Evolutionary conservation across 1,140 invertebrate genomes (phyloP).

Genomic region (Rhyzopertha dominica): DNA sequence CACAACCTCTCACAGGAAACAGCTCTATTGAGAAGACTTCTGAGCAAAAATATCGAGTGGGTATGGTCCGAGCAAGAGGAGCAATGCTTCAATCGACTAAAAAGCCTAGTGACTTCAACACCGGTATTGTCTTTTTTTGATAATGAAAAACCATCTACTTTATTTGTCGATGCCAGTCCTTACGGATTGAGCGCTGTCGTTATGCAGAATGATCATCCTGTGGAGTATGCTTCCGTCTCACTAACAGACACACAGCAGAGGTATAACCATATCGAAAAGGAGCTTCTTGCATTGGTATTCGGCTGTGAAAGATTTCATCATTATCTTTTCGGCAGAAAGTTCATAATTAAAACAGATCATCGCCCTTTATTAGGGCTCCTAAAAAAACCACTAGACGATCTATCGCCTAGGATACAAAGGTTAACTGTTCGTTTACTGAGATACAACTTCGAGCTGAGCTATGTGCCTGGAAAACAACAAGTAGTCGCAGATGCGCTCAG

Average conservation of each 20-base stretch:
- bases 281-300: constrained; percentile 32
- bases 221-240: constrained; percentile 37
- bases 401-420: constrained; percentile 25
- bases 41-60: constrained; percentile 29
- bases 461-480: constrained; percentile 33
- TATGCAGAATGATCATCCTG: constrained; percentile 37
- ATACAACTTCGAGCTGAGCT: constrained; percentile 27
- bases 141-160: constrained; percentile 22
- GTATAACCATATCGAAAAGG: constrained; percentile 47
- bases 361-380: constrained; percentile 28
- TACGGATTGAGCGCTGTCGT: constrained; percentile 37
- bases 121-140: constrained; percentile 38
- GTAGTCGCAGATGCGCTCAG: constrained; percentile 40
- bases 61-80: too few species aligned
- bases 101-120: constrained; percentile 25
- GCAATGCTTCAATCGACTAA: constrained; percentile 38
- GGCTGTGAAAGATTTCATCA: constrained; percentile 35
- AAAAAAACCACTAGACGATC: constrained; percentile 27
- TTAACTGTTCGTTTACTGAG: constrained; percentile 27
- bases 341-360: constrained; percentile 34
- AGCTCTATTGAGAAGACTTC: constrained; percentile 20
- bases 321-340: constrained; percentile 34
- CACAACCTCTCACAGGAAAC: constrained; percentile 30
- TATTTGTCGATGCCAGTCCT: constrained; percentile 39
- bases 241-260: constrained; percentile 35